phyloP scores from a whole-genome alignment of 2,888 invertebrate species.

The Pristionchus fissidentatus region DNA sequence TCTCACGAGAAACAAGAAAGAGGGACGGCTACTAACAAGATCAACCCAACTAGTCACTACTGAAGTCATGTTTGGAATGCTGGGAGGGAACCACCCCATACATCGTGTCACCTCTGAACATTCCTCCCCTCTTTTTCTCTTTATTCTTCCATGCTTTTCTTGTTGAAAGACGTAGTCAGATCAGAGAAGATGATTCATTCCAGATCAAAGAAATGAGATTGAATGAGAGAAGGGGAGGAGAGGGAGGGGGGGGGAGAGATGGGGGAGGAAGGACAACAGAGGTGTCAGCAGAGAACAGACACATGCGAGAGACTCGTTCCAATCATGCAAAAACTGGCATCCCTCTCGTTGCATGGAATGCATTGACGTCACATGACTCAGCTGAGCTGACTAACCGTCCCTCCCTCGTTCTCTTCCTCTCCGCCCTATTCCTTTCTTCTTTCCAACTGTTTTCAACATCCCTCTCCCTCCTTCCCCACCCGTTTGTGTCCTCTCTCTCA shows the following conservation, averaged over 20 bases:
- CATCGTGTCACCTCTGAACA: too few relatives aligned
- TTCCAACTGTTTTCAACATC: too few relatives aligned
- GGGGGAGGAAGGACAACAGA: neutral
- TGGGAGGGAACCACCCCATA: too few relatives aligned
- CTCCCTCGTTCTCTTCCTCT: neutral
- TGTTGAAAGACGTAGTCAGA: neutral
- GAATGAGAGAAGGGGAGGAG: neutral
- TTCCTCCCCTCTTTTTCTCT: neutral
- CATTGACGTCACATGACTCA: slow-evolving; percentile 13
- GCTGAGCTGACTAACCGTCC: neutral
- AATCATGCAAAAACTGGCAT: slow-evolving; percentile 2
- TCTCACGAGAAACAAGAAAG: too few relatives aligned
- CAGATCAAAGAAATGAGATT: neutral
- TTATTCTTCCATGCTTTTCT: neutral
- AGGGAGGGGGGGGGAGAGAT: neutral
- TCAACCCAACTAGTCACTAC: too few relatives aligned
- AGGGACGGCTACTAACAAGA: too few relatives aligned
- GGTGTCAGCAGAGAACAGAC: neutral
- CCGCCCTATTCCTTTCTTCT: too few relatives aligned
- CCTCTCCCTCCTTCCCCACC: too few relatives aligned
- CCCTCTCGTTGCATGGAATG: neutral
- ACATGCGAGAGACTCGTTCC: neutral
- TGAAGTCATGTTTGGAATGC: too few relatives aligned
- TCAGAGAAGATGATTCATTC: neutral
- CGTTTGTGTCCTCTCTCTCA: too few relatives aligned